phyloP scores from a whole-genome alignment of 2,113 vertebrate species.

The Cygnus buccinator region DNA sequence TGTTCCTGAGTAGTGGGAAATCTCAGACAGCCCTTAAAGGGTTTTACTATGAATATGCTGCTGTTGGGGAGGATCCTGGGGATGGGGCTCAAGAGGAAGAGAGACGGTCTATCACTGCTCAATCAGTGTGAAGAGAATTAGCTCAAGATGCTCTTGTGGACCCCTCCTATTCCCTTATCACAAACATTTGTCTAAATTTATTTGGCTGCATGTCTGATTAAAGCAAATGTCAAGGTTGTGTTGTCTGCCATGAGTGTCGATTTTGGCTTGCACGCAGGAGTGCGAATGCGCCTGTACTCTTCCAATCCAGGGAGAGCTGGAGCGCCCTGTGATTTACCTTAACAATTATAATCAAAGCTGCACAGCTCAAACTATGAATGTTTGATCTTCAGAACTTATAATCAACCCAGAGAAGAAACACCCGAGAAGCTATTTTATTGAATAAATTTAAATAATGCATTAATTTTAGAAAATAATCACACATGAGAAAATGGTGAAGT shows the following conservation, averaged over 20 bases:
- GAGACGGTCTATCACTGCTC: neutral
- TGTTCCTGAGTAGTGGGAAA: neutral
- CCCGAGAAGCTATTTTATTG: conserved; percentile 31
- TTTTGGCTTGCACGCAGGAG: neutral
- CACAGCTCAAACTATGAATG: neutral
- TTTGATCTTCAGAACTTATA: conserved; percentile 35
- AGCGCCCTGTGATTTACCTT: conserved; percentile 6
- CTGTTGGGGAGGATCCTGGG: neutral
- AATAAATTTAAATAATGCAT: conserved; percentile 54
- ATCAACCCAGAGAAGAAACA: conserved; percentile 34
- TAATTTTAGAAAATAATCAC: conserved; percentile 28
- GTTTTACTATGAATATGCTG: neutral
- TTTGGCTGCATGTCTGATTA: neutral
- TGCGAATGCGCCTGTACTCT: neutral
- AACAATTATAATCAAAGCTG: conserved; percentile 32
- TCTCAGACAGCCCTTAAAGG: accelerated
- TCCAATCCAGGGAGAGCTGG: neutral
- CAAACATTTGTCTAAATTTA: neutral
- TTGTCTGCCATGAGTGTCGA: neutral
- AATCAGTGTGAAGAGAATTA: neutral
- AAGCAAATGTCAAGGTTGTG: neutral
- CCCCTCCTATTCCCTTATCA: neutral
- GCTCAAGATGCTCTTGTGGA: neutral
- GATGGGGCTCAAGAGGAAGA: neutral
- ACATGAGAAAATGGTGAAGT: neutral